phyloP scores from a whole-genome alignment of 2,797 vertebrate genomes.

The Scolopax rusticola region DNA sequence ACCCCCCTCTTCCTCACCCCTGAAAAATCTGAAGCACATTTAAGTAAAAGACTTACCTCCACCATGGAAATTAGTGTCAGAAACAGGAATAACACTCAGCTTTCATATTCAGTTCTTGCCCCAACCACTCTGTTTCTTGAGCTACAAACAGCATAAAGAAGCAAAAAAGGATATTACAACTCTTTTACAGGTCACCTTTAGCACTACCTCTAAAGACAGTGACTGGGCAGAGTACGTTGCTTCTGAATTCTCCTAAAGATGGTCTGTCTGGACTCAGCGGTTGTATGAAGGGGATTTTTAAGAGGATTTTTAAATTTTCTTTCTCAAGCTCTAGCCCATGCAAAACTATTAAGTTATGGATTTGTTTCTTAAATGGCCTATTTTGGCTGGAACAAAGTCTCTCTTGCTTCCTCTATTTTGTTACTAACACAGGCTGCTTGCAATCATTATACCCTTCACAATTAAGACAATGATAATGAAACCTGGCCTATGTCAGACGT shows the following conservation, averaged over 20 bases:
- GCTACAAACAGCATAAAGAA: constrained; percentile 30
- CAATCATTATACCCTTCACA: constrained; percentile 40
- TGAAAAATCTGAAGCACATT: constrained; percentile 51
- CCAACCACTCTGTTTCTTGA: background rate
- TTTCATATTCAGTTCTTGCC: background rate
- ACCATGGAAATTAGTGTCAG: background rate
- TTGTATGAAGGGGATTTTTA: constrained; percentile 23
- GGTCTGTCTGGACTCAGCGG: constrained; percentile 37
- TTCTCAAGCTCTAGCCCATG: constrained; percentile 57
- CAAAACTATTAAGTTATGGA: constrained; percentile 18
- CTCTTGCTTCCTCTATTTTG: constrained; percentile 69
- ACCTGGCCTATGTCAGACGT: background rate
- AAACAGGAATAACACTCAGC: background rate
- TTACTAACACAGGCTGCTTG: constrained; percentile 54
- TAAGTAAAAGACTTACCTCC: background rate
- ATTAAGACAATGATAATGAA: background rate
- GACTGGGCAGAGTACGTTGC: constrained; percentile 67
- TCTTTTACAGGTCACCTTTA: constrained; percentile 68
- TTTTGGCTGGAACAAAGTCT: constrained; percentile 62
- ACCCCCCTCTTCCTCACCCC: background rate
- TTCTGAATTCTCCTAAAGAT: constrained; percentile 57
- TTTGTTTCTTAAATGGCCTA: constrained; percentile 69
- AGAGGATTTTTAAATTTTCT: constrained; percentile 25
- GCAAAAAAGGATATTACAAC: constrained; percentile 29
- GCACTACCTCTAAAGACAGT: constrained; percentile 78